Evolutionary conservation across 2,797 vertebrate genomes (phyloP).

Genomic region (Cossypha polioptera): DNA sequence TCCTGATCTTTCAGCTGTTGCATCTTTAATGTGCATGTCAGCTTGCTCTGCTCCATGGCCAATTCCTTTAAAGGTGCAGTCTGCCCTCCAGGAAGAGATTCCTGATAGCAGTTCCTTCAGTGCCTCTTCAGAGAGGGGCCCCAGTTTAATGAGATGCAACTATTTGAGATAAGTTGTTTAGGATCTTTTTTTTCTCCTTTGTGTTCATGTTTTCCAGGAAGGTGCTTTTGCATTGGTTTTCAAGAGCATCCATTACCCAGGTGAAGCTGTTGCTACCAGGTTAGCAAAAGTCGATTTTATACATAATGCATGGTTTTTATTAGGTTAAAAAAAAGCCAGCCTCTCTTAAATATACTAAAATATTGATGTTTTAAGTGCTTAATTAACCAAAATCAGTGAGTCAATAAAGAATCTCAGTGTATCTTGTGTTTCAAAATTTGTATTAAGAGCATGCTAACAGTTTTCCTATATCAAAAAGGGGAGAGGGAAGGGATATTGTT

Average conservation of each 20-base stretch:
- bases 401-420: background rate
- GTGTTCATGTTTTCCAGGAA: conserved; percentile 78
- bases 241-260: conserved; percentile 92
- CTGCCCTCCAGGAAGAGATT: conserved; percentile 41
- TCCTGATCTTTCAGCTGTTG: background rate
- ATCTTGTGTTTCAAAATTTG: background rate
- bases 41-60: background rate
- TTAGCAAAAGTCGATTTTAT: conserved; percentile 64
- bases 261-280: conserved; percentile 92
- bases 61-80: conserved; percentile 33
- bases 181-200: background rate
- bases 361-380: background rate
- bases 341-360: background rate
- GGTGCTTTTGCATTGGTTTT: conserved; percentile 94
- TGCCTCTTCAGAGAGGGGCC: background rate
- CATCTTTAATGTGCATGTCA: background rate
- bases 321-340: background rate
- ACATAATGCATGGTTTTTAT: background rate
- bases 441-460: background rate
- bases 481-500: background rate
- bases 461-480: background rate
- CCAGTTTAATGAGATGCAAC: background rate
- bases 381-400: background rate
- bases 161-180: background rate
- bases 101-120: conserved; percentile 25